Percentiles rank a stretch among this genome's conserved stretches.
These are phyloP conservation scores for Apis laboriosa DNA, from an alignment of 1,140 invertebrate genomes.

Conservation along the genomic window DNA sequence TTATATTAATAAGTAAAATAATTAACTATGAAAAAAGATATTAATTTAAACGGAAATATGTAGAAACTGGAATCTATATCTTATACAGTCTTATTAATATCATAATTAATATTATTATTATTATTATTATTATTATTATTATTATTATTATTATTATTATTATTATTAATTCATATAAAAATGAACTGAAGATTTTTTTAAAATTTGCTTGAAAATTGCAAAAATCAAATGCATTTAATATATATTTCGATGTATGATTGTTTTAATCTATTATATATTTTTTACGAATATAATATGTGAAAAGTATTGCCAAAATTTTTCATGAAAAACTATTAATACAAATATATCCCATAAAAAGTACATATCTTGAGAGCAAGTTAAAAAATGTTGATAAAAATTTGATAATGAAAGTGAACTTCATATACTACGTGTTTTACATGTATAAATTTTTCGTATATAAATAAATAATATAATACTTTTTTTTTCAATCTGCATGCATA, in stretches of 20 bases:
- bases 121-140: too few species aligned
- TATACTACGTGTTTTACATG: background rate
- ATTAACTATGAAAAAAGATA: background rate
- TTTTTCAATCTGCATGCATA: background rate
- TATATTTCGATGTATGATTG: constrained; percentile 10
- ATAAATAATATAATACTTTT: constrained; percentile 24
- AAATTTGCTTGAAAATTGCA: background rate
- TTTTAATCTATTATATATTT: background rate
- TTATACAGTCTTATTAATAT: constrained; percentile 29
- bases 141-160: too few species aligned
- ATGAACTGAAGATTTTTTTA: background rate
- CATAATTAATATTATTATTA: background rate
- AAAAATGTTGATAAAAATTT: constrained; percentile 7
- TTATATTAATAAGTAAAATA: background rate
- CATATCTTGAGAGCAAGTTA: constrained; percentile 17
- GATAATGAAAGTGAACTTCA: constrained; percentile 1
- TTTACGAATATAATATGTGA: constrained; percentile 12
- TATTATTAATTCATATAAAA: background rate
- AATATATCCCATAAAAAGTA: constrained; percentile 19
- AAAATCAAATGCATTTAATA: constrained; percentile 4
- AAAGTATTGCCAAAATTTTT: constrained; percentile 20
- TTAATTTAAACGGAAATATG: background rate
- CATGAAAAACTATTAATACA: background rate
- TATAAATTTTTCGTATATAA: constrained; percentile 10
- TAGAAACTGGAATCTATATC: constrained; percentile 22